phyloP scores from a whole-genome alignment of 2,797 vertebrate genomes.

The Philypnodon macrostomus region DNA sequence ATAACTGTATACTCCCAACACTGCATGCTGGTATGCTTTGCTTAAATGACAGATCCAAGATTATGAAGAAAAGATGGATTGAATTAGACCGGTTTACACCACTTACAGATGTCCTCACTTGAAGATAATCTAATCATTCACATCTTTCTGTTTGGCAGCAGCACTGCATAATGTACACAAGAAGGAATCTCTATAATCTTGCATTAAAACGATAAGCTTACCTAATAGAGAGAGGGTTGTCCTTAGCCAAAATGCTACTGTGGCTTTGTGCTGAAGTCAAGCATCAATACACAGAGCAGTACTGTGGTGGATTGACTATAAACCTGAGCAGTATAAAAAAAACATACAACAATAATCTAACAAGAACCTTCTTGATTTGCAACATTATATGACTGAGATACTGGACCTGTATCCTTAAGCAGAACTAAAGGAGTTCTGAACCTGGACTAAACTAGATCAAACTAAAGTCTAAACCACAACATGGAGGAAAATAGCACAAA shows the following conservation, averaged over 20 bases:
- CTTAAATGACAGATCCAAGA: neutral
- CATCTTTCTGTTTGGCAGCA: neutral
- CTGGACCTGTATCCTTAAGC: too few relatives aligned
- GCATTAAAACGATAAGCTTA: neutral
- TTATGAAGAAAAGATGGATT: neutral
- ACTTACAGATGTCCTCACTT: neutral
- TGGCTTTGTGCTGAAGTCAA: neutral
- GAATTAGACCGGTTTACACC: slow-evolving; percentile 2
- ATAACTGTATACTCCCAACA: neutral
- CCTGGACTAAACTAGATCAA: too few relatives aligned
- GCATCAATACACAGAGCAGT: too few relatives aligned
- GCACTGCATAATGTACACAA: neutral
- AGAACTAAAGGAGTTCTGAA: too few relatives aligned
- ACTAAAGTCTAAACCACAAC: too few relatives aligned
- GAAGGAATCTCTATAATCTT: neutral
- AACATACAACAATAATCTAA: too few relatives aligned
- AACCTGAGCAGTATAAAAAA: too few relatives aligned
- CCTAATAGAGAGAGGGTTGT: neutral
- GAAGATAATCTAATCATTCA: slow-evolving; percentile 3
- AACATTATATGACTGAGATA: too few relatives aligned
- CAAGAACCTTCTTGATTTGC: too few relatives aligned
- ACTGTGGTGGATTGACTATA: neutral
- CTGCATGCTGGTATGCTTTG: neutral
- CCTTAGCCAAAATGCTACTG: neutral
- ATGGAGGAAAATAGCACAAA: too few relatives aligned